Conservation (phyloP, 2,113 vertebrate species). For the Myrmecobius fasciatus region DNA sequence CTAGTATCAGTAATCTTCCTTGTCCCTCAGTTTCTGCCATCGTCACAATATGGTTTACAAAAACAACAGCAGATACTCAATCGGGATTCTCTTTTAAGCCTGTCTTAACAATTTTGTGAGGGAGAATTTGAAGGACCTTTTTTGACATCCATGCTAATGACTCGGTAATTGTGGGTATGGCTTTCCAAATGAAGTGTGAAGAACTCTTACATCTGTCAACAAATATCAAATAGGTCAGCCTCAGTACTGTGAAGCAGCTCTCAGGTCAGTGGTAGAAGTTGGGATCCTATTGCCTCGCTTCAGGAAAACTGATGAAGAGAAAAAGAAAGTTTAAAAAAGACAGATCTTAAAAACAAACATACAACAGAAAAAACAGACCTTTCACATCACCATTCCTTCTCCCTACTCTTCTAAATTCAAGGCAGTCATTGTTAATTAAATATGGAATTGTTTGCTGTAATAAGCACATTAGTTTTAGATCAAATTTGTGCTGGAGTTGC, state of each 20-base stretch:
- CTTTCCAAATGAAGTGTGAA: neutral
- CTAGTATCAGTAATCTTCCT: neutral
- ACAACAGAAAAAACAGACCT: neutral
- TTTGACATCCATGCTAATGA: neutral
- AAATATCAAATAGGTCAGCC: neutral
- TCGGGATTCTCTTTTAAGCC: neutral
- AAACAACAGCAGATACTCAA: neutral
- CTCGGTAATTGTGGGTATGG: neutral
- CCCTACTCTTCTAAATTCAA: neutral
- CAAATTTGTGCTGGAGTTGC: neutral
- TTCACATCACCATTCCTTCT: neutral
- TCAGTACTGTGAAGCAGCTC: neutral
- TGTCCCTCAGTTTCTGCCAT: neutral
- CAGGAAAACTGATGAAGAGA: neutral
- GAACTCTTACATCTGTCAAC: neutral
- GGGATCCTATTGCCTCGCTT: neutral
- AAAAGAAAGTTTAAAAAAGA: neutral
- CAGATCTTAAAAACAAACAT: neutral
- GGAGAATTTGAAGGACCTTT: neutral
- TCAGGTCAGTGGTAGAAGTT: neutral
- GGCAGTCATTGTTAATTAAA: neutral
- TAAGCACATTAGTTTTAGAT: neutral
- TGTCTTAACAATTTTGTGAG: conserved; percentile 2
- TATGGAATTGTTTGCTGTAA: neutral
- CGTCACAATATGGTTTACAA: neutral